Evolutionary conservation across 1,140 invertebrate species (phyloP), one percentile per base, ranked within the genome.

Genomic region (Drosophila orena): DNA sequence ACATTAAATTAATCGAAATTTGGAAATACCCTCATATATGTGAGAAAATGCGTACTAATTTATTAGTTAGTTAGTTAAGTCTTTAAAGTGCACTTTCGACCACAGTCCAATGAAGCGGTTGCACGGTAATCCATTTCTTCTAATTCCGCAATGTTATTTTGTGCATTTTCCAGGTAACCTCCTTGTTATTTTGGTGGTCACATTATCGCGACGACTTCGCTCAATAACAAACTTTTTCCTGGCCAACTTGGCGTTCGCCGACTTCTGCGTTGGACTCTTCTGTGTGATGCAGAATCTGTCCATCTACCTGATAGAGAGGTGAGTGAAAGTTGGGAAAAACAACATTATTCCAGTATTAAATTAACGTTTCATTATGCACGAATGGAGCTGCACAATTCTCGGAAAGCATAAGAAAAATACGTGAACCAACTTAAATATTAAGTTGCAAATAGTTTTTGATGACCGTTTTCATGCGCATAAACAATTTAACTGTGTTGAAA

Each of bases 201-300:
- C 95, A 3, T 92, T 96, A 17, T 96, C 96, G 44, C 93, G 96
- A 54, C 94, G 96, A 34, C 94, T 97, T 74, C 94, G 96, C 34
- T 96, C 96, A 37, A 96, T 96, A 43, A 97, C 97, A 5, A 97
- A 97, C 81, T 97, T 97, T 91, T 97, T 97, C 89, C 91, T 97
- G 64, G 96, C 96, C 3, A 97, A 97, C 91, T 92, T 97, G 46
- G 96, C 96, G 0, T 94, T 97, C 10, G 96, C 97, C 8, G 97
- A 97, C 91, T 94, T 97, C 37, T 96, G 96, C 74, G 97, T 97
- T 1, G 96, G 96, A 12, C 93, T 97, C 38, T 97, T 97, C 91
- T 97, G 97, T 85, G 96, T 97, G 35, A 96, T 96, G 90, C 97
- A 97, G 92, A 97, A 97, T 89, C 93, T 97, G 54, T 94, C 94